phyloP scores from a whole-genome alignment of 53 echinoderm and acorn worm genomes.

The Actinopyga echinites region DNA sequence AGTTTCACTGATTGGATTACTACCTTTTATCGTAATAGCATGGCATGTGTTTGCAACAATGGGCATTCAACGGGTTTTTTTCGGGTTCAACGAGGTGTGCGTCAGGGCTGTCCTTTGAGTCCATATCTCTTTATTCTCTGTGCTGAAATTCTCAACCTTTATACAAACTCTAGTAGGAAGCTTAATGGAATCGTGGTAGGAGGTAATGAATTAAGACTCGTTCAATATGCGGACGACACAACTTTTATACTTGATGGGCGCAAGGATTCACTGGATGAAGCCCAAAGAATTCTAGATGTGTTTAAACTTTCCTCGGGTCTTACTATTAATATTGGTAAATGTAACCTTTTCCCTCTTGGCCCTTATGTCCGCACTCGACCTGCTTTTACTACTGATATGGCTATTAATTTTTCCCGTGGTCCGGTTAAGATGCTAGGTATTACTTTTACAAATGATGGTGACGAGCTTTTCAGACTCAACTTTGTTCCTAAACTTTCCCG shows the following conservation, averaged over 20 bases:
- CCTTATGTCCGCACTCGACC: too few relatives aligned
- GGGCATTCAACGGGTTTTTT: neutral
- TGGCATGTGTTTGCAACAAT: neutral
- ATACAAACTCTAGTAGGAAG: neutral
- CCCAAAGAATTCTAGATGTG: too few relatives aligned
- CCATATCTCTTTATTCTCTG: neutral
- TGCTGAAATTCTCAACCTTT: neutral
- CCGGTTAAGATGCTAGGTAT: too few relatives aligned
- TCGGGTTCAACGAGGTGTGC: neutral
- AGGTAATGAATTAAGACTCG: neutral
- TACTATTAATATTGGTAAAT: too few relatives aligned
- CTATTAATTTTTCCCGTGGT: too few relatives aligned
- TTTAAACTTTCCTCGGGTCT: too few relatives aligned
- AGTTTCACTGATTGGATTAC: neutral
- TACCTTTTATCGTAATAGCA: neutral
- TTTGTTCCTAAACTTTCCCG: too few relatives aligned
- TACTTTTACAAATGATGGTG: too few relatives aligned
- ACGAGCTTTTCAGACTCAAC: too few relatives aligned
- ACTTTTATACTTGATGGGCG: neutral
- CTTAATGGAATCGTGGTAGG: neutral
- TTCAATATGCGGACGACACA: conserved; percentile 5
- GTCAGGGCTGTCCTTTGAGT: neutral
- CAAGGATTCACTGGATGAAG: too few relatives aligned
- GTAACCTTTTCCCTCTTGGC: too few relatives aligned
- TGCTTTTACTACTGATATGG: too few relatives aligned